Evolutionary conservation across 1,140 invertebrate species (phyloP).

Genomic region (Magallana gigas): DNA sequence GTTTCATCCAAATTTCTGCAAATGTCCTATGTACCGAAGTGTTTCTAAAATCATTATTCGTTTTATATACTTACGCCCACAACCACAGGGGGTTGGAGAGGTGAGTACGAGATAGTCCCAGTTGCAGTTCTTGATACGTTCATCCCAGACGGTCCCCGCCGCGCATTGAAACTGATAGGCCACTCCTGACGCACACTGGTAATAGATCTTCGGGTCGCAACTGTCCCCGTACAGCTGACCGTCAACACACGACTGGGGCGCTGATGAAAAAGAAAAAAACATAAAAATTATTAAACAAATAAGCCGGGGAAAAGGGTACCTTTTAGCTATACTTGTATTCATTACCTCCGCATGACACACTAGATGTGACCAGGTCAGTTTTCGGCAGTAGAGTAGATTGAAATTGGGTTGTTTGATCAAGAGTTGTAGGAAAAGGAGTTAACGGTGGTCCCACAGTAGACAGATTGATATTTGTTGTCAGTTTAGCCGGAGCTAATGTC

Average conservation of each 20-base stretch:
- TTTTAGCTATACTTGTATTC: no score
- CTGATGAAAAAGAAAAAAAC: not conserved
- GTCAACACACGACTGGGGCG: conserved; percentile 9
- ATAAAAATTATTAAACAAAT: no score
- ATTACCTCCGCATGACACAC: no score
- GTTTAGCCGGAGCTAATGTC: not conserved
- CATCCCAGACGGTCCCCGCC: conserved; percentile 34
- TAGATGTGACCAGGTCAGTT: no score
- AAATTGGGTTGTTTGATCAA: not conserved
- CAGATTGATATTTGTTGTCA: no score
- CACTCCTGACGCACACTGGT: conserved; percentile 40
- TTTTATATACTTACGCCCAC: conserved; percentile 23
- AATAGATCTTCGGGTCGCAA: conserved; percentile 33
- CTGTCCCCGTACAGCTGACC: not conserved
- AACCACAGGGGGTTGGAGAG: not conserved
- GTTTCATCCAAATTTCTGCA: no score
- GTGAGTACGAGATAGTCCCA: conserved; percentile 46
- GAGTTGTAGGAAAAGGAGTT: not conserved
- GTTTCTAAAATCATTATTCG: no score
- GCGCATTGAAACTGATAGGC: not conserved
- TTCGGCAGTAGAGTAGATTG: not conserved
- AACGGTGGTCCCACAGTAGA: not conserved
- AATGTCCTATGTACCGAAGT: no score
- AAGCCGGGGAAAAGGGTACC: no score
- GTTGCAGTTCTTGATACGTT: conserved; percentile 42